A percentile compares a stretch with the other conserved stretches of the same genome.
phyloP scores from a whole-genome alignment of 2,797 vertebrate genomes.

The Ibycter americanus region DNA sequence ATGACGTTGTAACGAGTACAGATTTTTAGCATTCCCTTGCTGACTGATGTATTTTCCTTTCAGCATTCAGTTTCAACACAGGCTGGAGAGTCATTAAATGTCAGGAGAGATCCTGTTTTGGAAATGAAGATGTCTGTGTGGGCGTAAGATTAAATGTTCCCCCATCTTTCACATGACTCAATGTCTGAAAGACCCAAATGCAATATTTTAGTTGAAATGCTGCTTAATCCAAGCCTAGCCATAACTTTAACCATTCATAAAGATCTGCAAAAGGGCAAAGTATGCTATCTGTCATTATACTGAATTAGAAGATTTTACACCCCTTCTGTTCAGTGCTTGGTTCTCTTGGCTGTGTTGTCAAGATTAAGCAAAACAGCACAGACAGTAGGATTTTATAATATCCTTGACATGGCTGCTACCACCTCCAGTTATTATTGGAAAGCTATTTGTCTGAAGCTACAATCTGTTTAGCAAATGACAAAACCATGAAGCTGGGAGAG shows the following conservation, averaged over 20 bases:
- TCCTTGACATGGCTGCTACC: constrained; percentile 18
- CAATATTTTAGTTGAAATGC: constrained; percentile 31
- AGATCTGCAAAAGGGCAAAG: constrained; percentile 30
- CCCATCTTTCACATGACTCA: constrained; percentile 27
- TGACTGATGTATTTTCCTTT: constrained; percentile 55
- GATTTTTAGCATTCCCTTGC: constrained; percentile 15
- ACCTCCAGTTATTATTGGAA: constrained; percentile 44
- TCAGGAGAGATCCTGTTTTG: constrained; percentile 44
- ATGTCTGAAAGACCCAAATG: constrained; percentile 32
- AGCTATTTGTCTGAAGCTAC: constrained; percentile 22
- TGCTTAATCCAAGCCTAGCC: background rate
- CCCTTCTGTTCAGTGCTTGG: constrained; percentile 7
- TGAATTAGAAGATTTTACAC: constrained; percentile 13
- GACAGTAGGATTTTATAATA: constrained; percentile 20
- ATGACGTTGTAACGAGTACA: background rate
- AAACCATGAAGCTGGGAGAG: background rate
- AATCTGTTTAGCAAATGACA: constrained; percentile 30
- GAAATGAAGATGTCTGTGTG: constrained; percentile 29
- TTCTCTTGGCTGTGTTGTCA: background rate
- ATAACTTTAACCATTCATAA: constrained; percentile 22
- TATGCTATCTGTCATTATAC: background rate
- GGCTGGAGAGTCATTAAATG: constrained; percentile 34
- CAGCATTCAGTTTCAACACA: constrained; percentile 40
- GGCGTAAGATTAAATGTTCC: constrained; percentile 33
- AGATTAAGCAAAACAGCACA: constrained; percentile 35